Evolutionary conservation across 2,797 vertebrate genomes (phyloP).

Genomic region (Anas georgica): DNA sequence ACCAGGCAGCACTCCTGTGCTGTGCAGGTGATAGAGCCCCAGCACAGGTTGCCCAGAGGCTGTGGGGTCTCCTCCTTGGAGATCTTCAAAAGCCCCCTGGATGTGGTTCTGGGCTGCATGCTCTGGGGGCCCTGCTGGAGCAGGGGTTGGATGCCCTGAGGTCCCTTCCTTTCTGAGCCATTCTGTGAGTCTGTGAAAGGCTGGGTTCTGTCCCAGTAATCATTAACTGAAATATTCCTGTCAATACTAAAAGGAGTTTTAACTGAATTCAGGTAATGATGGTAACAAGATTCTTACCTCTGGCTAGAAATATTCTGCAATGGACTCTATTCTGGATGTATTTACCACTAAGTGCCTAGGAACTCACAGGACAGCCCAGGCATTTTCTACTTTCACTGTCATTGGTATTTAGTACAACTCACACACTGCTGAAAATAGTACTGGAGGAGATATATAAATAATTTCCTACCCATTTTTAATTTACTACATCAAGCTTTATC

Average conservation of each 20-base stretch:
- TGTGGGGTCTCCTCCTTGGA: background rate
- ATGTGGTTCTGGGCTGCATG: too few relatives aligned
- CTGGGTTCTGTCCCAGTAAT: background rate
- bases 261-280: background rate
- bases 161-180: background rate
- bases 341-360: background rate
- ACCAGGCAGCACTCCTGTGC: too few relatives aligned
- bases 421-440: background rate
- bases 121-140: too few relatives aligned
- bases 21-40: too few relatives aligned
- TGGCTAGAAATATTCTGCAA: background rate
- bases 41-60: background rate
- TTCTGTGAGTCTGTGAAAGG: background rate
- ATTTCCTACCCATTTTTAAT: background rate
- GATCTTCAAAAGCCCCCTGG: background rate
- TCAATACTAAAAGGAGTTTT: background rate
- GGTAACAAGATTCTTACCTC: background rate
- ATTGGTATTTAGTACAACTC: background rate
- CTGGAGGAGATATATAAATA: background rate
- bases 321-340: background rate
- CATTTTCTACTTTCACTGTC: background rate
- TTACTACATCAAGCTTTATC: background rate
- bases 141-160: too few relatives aligned
- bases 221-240: background rate
- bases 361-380: background rate